Conservation (phyloP, 2,888 invertebrate genomes). For the Pseudococcus viburni region DNA sequence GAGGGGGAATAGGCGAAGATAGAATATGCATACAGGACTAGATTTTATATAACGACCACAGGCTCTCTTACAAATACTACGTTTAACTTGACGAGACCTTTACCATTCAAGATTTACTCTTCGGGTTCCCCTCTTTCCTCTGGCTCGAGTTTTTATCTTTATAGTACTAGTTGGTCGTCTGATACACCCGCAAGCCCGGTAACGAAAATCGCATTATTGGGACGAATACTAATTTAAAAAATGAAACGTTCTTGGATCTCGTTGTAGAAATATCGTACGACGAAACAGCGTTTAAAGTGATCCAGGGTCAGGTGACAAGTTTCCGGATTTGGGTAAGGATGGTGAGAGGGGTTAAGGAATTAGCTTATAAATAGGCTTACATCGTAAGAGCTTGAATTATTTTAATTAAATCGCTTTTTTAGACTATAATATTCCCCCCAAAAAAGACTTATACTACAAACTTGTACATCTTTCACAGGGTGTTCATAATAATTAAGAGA, state of each 20-base stretch:
- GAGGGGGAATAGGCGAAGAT: not conserved
- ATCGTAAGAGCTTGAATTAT: too few relatives aligned
- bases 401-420: too few relatives aligned
- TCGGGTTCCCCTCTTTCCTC: not conserved
- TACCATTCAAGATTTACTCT: conserved; percentile 38
- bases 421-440: too few relatives aligned
- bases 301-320: not conserved
- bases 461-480: too few relatives aligned
- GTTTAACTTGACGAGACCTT: not conserved
- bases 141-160: not conserved
- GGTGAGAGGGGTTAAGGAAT: not conserved
- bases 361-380: too few relatives aligned
- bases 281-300: not conserved
- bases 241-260: not conserved
- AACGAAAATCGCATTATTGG: conserved; percentile 17
- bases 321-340: not conserved
- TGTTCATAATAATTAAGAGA: too few relatives aligned
- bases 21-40: not conserved
- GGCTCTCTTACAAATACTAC: not conserved
- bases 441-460: too few relatives aligned
- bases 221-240: conserved; percentile 25
- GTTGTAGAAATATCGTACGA: not conserved
- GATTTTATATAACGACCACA: conserved; percentile 40
- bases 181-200: not conserved
- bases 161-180: not conserved